Evolutionary conservation across 1,140 invertebrate genomes (phyloP).

Genomic region (Spodoptera frugiperda): DNA sequence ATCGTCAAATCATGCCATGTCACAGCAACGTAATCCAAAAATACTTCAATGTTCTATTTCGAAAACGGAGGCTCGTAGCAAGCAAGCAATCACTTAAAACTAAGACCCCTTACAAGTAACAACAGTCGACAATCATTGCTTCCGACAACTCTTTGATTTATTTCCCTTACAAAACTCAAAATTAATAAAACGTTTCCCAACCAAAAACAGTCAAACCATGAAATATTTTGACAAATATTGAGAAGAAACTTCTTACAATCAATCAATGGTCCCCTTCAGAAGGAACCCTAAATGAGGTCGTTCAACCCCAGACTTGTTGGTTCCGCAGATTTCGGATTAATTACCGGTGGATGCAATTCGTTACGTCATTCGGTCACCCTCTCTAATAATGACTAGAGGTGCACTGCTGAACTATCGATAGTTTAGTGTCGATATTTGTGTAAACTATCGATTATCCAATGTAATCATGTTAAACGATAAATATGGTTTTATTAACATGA

Average conservation of each 20-base stretch:
- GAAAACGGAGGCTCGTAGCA: no score
- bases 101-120: no score
- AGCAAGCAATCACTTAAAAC: no score
- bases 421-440: background rate
- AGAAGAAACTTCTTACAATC: conserved; percentile 65
- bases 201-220: conserved; percentile 58
- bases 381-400: background rate
- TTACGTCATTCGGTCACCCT: conserved; percentile 42
- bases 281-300: conserved; percentile 61
- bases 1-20: no score
- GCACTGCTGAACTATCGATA: background rate
- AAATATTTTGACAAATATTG: conserved; percentile 77
- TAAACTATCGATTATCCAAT: background rate
- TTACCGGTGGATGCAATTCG: conserved; percentile 70
- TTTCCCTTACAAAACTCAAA: conserved; percentile 1
- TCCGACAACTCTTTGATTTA: background rate
- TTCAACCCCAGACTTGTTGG: conserved; percentile 60
- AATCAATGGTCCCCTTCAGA: conserved; percentile 61
- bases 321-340: conserved; percentile 71
- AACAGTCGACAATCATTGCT: no score
- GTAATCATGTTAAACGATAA: no score
- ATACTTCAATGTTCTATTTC: no score
- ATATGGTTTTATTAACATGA: no score
- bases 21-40: no score
- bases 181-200: conserved; percentile 45